These are phyloP conservation scores for Standfussiana lucernea DNA, from an alignment of 2,888 invertebrate genomes.

Conservation along the genomic window DNA sequence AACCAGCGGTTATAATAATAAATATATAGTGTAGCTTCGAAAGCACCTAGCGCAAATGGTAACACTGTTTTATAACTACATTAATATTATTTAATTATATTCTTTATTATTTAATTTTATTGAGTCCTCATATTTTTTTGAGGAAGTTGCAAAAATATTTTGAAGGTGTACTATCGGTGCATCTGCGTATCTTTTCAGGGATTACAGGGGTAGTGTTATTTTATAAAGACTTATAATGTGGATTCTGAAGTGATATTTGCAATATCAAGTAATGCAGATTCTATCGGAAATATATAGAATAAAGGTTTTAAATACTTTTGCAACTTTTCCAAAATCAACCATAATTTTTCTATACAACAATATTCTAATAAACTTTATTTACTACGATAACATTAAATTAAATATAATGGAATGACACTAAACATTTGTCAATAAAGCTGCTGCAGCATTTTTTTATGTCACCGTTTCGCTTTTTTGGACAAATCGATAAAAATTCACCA, in stretches of 20 bases:
- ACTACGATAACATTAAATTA: slow-evolving; percentile 55
- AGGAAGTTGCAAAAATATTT: slow-evolving; percentile 53
- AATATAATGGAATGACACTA: slow-evolving; percentile 64
- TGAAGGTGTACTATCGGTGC: background rate
- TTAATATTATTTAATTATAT: slow-evolving; percentile 48
- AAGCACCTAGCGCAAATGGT: slow-evolving; percentile 71
- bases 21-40: slow-evolving; percentile 53
- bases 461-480: slow-evolving; percentile 37
- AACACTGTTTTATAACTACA: slow-evolving; percentile 63
- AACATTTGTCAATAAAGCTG: slow-evolving; percentile 51
- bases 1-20: slow-evolving; percentile 30
- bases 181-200: background rate
- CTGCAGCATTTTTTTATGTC: slow-evolving; percentile 22
- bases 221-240: background rate
- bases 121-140: slow-evolving; percentile 56
- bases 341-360: slow-evolving; percentile 55
- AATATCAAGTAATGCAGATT: background rate
- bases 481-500: slow-evolving; percentile 51
- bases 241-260: background rate
- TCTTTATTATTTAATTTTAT: slow-evolving; percentile 58
- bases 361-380: slow-evolving; percentile 58
- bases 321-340: slow-evolving; percentile 42
- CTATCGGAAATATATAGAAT: background rate
- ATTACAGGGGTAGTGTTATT: background rate
- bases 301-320: slow-evolving; percentile 10